Base-by-base conservation (phyloP, 1,140 invertebrate genomes). In the Microplitis mediator region DNA sequence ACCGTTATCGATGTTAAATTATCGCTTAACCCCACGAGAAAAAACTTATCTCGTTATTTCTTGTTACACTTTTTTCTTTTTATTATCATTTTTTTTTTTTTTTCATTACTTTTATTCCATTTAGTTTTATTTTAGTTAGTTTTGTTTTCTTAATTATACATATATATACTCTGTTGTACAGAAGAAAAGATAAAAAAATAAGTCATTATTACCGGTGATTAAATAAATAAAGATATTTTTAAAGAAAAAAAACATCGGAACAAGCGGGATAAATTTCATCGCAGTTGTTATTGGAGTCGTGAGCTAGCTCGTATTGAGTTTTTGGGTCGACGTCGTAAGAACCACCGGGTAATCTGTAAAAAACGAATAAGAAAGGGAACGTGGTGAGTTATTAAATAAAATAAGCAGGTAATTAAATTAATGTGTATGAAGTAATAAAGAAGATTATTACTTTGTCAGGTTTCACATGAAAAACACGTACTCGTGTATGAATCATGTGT, bases 231-330 rank as follows among this genome's bases (percentile, higher is more conserved):
- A 23, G 23, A 23, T 9, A 63, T 52, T n/a, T 69, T 14, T 13
- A 63, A 14, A 16, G 65, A 68, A 72, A 83, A 50, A 82, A 81
- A 39, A 79, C 39, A 61, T 71, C 68, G 16, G 76, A 72, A 76
- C 83, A 78, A 35, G 64, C 72, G 14, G 74, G 70, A 69, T 75
- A 75, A 31, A 64, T 64, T 45, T 72, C 51, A 35, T 79, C 74
- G 69, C 83, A 84, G 73, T 83, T 77, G 34, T 79, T 76, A 13
- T 51, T 63, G 6, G 69, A 65, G 60, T 73, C 67, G 51, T 83
- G 79, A 58, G 79, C 78, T 61, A 65, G 58, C 39, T 84, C 83
- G 69, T 85, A 85, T 34, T 78, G 77, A 13, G 77, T 83, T 74
- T 71, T 77, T 36, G 81, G 76, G 74, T 83, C 81, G 14, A 73